These are phyloP conservation scores for Graphium colonna DNA, from an alignment of 2,888 invertebrate genomes.

Conservation along the genomic window DNA sequence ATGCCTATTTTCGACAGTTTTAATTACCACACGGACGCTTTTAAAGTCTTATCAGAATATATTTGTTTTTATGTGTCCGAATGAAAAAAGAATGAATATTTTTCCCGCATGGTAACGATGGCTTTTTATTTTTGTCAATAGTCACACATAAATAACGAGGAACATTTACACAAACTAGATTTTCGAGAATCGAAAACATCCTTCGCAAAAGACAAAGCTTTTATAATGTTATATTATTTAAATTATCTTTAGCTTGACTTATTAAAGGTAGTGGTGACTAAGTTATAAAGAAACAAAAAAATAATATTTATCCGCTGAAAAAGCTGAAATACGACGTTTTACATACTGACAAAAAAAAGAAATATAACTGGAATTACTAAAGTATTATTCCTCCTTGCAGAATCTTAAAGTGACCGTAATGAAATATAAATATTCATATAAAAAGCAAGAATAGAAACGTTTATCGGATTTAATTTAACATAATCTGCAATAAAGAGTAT, in stretches of 20 bases:
- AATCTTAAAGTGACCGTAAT: no score
- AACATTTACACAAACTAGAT: not conserved
- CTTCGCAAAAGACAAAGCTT: not conserved
- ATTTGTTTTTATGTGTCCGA: not conserved
- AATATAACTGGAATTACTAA: no score
- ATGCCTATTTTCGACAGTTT: no score
- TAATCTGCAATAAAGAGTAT: no score
- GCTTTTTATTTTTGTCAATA: not conserved
- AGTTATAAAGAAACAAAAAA: no score
- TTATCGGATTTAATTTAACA: no score
- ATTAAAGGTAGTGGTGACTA: not conserved
- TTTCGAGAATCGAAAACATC: not conserved
- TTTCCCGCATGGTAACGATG: not conserved
- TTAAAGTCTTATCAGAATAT: conserved; percentile 6
- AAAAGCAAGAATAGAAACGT: no score
- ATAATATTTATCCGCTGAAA: no score
- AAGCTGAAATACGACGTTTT: no score
- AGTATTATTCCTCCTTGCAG: no score
- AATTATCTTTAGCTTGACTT: not conserved
- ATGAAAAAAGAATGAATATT: not conserved
- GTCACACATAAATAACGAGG: not conserved
- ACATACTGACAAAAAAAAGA: no score
- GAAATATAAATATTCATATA: no score
- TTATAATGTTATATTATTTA: not conserved
- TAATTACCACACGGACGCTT: conserved; percentile 19